A percentile compares a stretch with the other conserved stretches of the same genome.
phyloP scores from a whole-genome alignment of 1,140 invertebrate species.

The Bathynomus jamesi region DNA sequence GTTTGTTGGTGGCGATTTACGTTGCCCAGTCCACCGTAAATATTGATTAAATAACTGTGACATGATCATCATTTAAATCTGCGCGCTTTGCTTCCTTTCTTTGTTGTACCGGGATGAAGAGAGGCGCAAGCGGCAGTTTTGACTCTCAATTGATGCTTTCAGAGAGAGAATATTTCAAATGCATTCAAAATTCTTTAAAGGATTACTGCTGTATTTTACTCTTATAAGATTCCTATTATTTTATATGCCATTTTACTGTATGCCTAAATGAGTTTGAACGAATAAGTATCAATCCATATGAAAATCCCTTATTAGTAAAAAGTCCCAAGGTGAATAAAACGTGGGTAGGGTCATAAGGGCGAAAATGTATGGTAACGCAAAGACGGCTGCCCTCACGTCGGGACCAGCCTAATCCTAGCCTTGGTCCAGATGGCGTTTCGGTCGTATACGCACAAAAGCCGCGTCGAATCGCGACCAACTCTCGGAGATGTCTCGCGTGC shows the following conservation, averaged over 20 bases:
- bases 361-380: no score
- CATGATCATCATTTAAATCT: conserved; percentile 39
- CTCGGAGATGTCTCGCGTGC: background rate
- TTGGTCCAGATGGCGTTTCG: conserved; percentile 34
- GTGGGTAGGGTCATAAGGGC: no score
- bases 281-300: no score
- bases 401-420: conserved; percentile 12
- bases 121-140: background rate
- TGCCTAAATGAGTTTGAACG: no score
- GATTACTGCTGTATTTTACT: background rate
- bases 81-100: conserved; percentile 16
- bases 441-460: conserved; percentile 36
- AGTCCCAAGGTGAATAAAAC: no score
- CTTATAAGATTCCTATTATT: background rate
- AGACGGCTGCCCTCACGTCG: no score
- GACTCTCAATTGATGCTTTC: background rate
- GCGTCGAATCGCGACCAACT: background rate
- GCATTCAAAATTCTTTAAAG: background rate
- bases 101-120: conserved; percentile 25
- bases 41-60: conserved; percentile 39
- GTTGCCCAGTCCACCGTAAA: conserved; percentile 35
- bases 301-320: no score
- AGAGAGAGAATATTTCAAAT: conserved; percentile 7
- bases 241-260: background rate
- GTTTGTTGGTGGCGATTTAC: conserved; percentile 36